Percentiles rank a stretch among this genome's conserved stretches.
phyloP scores from a whole-genome alignment of 2,888 invertebrate genomes.

The Mylabris sibirica region DNA sequence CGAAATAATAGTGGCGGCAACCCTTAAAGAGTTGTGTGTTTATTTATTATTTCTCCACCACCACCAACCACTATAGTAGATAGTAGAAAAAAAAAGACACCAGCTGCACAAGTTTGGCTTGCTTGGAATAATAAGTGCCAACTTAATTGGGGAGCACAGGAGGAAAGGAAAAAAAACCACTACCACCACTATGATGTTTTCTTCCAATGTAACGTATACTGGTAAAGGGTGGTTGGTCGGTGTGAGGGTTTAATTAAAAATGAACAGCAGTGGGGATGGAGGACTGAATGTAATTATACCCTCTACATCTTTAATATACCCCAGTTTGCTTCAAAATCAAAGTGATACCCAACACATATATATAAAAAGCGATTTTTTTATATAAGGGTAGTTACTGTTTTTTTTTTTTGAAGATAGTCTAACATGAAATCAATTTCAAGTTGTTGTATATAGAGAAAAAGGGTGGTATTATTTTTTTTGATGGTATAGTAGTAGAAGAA shows the following conservation, averaged over 20 bases:
- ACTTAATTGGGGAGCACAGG: slow-evolving; percentile 42
- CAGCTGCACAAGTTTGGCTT: slow-evolving; percentile 42
- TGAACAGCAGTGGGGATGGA: background rate
- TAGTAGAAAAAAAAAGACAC: slow-evolving; percentile 37
- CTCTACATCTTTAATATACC: background rate
- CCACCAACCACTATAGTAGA: too few relatives aligned
- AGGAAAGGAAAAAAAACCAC: slow-evolving; percentile 28
- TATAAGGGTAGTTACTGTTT: background rate
- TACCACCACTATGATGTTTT: slow-evolving; percentile 49
- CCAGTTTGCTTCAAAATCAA: background rate
- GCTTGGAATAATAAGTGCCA: slow-evolving; percentile 48
- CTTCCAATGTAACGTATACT: slow-evolving; percentile 36
- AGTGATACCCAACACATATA: background rate
- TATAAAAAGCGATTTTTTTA: background rate
- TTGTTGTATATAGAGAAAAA: background rate
- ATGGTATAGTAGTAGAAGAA: too few relatives aligned
- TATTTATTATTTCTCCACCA: background rate
- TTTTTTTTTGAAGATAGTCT: background rate
- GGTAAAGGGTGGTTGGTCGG: background rate
- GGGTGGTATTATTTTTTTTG: too few relatives aligned
- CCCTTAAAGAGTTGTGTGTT: too few relatives aligned
- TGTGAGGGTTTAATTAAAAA: slow-evolving; percentile 3
- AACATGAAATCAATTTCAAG: background rate
- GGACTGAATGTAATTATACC: background rate
- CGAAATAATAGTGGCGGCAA: too few relatives aligned